Conservation (phyloP, 2,797 vertebrate genomes). For the Characodon lateralis region DNA sequence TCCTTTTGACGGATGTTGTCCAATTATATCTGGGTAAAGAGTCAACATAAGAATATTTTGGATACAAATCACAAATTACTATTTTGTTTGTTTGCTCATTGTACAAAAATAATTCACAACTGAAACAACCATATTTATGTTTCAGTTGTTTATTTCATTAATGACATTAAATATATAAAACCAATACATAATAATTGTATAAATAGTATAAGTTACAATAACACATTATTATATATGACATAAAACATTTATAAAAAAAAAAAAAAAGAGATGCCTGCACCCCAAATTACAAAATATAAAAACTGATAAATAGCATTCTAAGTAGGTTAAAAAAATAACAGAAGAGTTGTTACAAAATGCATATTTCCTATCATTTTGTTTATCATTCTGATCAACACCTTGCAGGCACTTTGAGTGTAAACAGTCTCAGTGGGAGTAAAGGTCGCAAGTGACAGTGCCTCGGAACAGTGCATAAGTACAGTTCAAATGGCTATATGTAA, state of each 20-base stretch:
- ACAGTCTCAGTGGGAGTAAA: slow-evolving; percentile 48
- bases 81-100: not conserved
- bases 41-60: not conserved
- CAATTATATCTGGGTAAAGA: not conserved
- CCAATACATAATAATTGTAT: slow-evolving; percentile 51
- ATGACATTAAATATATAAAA: slow-evolving; percentile 26
- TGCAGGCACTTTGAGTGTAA: slow-evolving; percentile 58
- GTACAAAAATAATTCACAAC: not conserved
- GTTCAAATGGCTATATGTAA: slow-evolving; percentile 26
- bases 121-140: not conserved
- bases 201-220: slow-evolving; percentile 53
- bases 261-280: slow-evolving; percentile 68
- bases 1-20: not conserved
- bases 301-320: slow-evolving; percentile 66
- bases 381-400: slow-evolving; percentile 9
- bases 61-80: not conserved
- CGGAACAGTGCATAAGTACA: slow-evolving; percentile 34
- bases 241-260: slow-evolving; percentile 28
- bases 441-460: slow-evolving; percentile 25
- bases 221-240: slow-evolving; percentile 51
- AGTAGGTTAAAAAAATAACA: slow-evolving; percentile 49
- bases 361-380: slow-evolving; percentile 12
- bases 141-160: slow-evolving; percentile 44
- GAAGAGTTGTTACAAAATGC: slow-evolving; percentile 9
- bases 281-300: slow-evolving; percentile 50